Evolutionary conservation across 1,140 invertebrate species (phyloP).

Genomic region (Ips nitidus): DNA sequence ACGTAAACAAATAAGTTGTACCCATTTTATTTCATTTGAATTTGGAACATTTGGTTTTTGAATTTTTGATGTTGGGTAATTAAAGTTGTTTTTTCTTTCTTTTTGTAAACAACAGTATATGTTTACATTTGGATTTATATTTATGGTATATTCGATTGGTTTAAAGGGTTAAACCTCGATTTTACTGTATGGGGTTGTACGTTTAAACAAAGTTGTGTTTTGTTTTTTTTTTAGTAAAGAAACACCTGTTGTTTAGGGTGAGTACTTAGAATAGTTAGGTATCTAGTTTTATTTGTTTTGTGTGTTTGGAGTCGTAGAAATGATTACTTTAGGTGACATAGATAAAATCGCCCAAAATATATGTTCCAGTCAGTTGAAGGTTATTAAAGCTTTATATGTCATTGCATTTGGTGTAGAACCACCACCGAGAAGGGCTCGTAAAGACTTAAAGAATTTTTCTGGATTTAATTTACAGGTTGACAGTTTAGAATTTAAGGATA

Average conservation of each 20-base stretch:
- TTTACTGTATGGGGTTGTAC: neutral
- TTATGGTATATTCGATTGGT: neutral
- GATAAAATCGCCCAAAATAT: conserved; percentile 3
- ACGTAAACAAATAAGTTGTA: neutral
- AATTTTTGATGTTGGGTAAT: neutral
- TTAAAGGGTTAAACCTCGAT: neutral
- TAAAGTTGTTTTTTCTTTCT: neutral
- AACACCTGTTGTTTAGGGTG: neutral
- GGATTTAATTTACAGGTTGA: neutral
- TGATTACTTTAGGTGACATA: neutral
- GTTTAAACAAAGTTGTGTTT: neutral
- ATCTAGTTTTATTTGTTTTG: neutral
- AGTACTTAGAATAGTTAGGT: neutral
- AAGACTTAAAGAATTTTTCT: neutral
- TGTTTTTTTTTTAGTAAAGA: neutral
- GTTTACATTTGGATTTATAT: neutral
- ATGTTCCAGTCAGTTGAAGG: neutral
- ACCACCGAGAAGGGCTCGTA: neutral
- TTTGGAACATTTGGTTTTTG: neutral
- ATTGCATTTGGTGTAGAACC: conserved; percentile 1
- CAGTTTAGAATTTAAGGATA: neutral
- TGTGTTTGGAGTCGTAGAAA: neutral
- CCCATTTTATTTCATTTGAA: neutral
- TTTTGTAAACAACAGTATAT: neutral
- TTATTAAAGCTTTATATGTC: conserved; percentile 3